Conservation (phyloP, 2,888 invertebrate genomes). For the Galerucella pusilla region DNA sequence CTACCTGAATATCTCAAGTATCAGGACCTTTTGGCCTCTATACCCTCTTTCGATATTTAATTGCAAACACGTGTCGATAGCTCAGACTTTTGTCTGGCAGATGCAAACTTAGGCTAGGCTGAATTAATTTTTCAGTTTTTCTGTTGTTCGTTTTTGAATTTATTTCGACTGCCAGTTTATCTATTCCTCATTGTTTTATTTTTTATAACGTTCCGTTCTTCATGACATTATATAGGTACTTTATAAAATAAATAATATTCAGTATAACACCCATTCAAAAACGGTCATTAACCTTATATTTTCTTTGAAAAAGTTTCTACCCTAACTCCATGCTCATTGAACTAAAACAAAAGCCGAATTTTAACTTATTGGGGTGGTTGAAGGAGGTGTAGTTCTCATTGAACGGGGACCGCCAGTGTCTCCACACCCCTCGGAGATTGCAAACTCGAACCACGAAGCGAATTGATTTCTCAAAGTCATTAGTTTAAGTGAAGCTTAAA, state of each 20-base stretch:
- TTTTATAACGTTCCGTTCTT: neutral
- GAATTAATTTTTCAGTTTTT: too few relatives aligned
- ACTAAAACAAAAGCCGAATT: constrained; percentile 19
- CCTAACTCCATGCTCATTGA: constrained; percentile 6
- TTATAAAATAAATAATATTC: neutral
- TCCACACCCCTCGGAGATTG: constrained; percentile 2
- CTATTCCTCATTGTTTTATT: too few relatives aligned
- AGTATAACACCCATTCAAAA: neutral
- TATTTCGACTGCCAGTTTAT: too few relatives aligned
- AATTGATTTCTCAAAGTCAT: constrained; percentile 37
- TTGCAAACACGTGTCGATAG: too few relatives aligned
- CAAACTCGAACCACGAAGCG: constrained; percentile 13
- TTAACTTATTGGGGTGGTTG: constrained; percentile 7
- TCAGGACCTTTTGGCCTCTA: too few relatives aligned
- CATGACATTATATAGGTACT: neutral
- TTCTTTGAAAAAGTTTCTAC: constrained; percentile 5
- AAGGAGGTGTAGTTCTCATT: constrained; percentile 1
- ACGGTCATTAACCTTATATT: constrained; percentile 10
- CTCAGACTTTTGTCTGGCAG: too few relatives aligned
- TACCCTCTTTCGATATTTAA: too few relatives aligned
- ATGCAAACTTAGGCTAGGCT: too few relatives aligned
- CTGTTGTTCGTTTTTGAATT: too few relatives aligned
- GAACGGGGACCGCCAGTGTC: neutral
- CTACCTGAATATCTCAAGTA: too few relatives aligned
- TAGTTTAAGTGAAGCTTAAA: constrained; percentile 36